Percentiles rank a stretch among this genome's conserved stretches.
Conservation (phyloP, 2,113 vertebrate species). For the Psephotus haematonotus region DNA sequence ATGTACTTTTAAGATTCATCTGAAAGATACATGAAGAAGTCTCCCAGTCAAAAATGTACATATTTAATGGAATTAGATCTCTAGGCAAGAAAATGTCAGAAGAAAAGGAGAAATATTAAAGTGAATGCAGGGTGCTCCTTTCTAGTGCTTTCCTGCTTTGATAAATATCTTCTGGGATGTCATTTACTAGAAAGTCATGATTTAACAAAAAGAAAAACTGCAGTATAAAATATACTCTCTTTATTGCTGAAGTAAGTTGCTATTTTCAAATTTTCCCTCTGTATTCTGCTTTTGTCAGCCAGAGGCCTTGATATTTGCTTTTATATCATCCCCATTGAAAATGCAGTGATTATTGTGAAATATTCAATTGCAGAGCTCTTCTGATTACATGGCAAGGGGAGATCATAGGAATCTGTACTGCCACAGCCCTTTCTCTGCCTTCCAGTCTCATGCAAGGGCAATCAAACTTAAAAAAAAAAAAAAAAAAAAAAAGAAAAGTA, state of each 20-base stretch:
- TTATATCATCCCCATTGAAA: conserved; percentile 68
- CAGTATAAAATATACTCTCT: conserved; percentile 72
- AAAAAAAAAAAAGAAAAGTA: neutral
- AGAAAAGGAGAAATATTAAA: conserved; percentile 82
- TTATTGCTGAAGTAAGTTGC: conserved; percentile 73
- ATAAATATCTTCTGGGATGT: conserved; percentile 86
- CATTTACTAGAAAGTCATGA: conserved; percentile 81
- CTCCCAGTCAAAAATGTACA: conserved; percentile 82
- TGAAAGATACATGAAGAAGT: conserved; percentile 85
- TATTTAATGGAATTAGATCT: conserved; percentile 86
- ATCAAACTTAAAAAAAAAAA: conserved; percentile 18
- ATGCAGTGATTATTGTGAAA: conserved; percentile 67
- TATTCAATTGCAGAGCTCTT: conserved; percentile 61
- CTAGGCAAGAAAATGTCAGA: conserved; percentile 82
- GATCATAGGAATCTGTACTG: conserved; percentile 11
- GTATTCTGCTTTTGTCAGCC: conserved; percentile 72
- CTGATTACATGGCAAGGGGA: conserved; percentile 48
- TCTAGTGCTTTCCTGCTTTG: conserved; percentile 77
- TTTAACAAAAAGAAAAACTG: conserved; percentile 76
- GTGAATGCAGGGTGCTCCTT: conserved; percentile 73
- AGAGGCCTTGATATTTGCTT: conserved; percentile 72
- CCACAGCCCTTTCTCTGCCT: conserved; percentile 28
- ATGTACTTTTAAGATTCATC: conserved; percentile 85
- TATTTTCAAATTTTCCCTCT: conserved; percentile 73
- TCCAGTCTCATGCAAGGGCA: neutral